Base-by-base conservation (phyloP, 35 echinoderm and acorn worm species). In the Hemicentrotus pulcherrimus region DNA sequence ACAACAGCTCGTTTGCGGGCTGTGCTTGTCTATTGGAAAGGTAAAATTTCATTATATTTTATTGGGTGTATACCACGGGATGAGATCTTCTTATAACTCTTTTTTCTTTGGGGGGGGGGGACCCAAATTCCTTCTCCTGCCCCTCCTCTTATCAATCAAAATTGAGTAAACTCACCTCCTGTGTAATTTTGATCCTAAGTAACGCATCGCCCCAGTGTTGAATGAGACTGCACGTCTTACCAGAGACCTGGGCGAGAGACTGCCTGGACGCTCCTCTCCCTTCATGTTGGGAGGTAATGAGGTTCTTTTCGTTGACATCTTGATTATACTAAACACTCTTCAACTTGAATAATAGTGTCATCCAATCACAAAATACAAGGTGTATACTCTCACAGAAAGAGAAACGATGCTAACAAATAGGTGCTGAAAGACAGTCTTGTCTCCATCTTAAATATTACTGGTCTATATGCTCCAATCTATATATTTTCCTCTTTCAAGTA, bases 161-260 rank as follows among this genome's bases (percentile, higher is more conserved):
- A 78, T 78, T 59, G 28, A n/a, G 24, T 28, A 78, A 78, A 78
- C 91, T 93, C 91, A 93, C 91, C 91, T 50, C 46, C 91, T 24
- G 31, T 93, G 46, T 4, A 93, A 47, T 28, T 93, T 93, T 31
- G 91, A 47, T 58, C 91, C 91, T 46, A 93, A 12, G 91, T 93
- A 58, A 0, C 91, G 91, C 46, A 93, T 32, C 2, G 91, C 91
- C 91, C 91, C 91, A 11, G 91, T 50, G 91, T 93, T 93, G 46
- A 93, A 93, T 8, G 91, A 93, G 31, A 93, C 91, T 31, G 91
- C 91, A 22, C 91, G 46, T 12, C 91, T 32, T 5, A 93, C 91
- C 6, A 93, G 11, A 46, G 32, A 32, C 47, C 91, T 46, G 32
- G 91, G 91, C 14, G 91, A 93, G 22, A 58, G 91, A 2, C 46